phyloP scores from a whole-genome alignment of 2,888 invertebrate genomes.

The Neoscelio sp. region DNA sequence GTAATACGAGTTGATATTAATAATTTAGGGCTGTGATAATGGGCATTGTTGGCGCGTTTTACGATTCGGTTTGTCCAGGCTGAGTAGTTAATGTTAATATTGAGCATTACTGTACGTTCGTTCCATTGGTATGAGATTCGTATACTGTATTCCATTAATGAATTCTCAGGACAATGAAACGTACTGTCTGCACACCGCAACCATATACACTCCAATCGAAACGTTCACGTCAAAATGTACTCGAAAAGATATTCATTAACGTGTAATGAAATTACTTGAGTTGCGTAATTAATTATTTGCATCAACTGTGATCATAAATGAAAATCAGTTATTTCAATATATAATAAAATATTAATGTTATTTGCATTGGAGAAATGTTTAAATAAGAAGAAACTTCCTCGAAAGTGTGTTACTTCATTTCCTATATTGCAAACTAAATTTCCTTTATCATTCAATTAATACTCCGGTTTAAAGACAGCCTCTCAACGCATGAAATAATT shows the following conservation, averaged over 20 bases:
- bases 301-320: no score
- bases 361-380: no score
- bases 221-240: slow-evolving; percentile 14
- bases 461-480: slow-evolving; percentile 17
- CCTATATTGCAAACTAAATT: slow-evolving; percentile 4
- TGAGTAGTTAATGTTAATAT: slow-evolving; percentile 56
- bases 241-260: slow-evolving; percentile 32
- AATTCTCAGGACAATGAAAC: slow-evolving; percentile 60
- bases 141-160: slow-evolving; percentile 53
- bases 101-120: slow-evolving; percentile 25
- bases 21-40: slow-evolving; percentile 34
- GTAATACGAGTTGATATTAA: slow-evolving; percentile 19
- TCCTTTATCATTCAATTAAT: slow-evolving; percentile 50
- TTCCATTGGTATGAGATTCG: slow-evolving; percentile 35
- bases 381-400: neutral
- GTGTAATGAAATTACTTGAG: neutral
- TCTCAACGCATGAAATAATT: slow-evolving; percentile 22
- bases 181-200: slow-evolving; percentile 35
- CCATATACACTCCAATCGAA: slow-evolving; percentile 31
- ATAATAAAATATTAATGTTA: no score
- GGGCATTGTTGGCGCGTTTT: slow-evolving; percentile 42
- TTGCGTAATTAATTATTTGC: slow-evolving; percentile 12
- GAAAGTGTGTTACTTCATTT: neutral
- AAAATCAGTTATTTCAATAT: no score
- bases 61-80: slow-evolving; percentile 33